phyloP scores from a whole-genome alignment of 2,888 invertebrate genomes.

The Arenicola marina region DNA sequence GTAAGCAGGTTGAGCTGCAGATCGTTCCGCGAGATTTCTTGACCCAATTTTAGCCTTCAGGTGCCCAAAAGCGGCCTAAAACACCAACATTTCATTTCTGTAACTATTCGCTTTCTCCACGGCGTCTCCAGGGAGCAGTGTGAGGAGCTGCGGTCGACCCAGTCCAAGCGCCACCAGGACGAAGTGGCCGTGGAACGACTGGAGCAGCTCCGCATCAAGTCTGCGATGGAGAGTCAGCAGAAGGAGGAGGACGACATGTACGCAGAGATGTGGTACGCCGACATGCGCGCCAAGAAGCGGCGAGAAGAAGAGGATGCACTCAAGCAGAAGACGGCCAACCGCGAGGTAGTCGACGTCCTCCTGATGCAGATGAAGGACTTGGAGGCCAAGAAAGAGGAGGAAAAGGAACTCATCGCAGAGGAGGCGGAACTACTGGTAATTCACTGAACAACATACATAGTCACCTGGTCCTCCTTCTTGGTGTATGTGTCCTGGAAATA shows the following conservation, averaged over 20 bases:
- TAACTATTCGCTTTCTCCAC: too few species aligned
- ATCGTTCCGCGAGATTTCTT: too few species aligned
- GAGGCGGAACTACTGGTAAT: conserved; percentile 55
- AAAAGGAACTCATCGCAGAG: conserved; percentile 50
- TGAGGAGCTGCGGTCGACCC: conserved; percentile 56
- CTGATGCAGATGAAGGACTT: conserved; percentile 58
- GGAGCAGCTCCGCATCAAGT: conserved; percentile 38
- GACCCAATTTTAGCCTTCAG: too few species aligned
- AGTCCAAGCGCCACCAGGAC: conserved; percentile 56
- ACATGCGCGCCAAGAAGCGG: conserved; percentile 54
- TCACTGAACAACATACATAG: too few species aligned
- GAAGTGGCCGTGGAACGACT: conserved; percentile 55
- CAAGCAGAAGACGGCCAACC: conserved; percentile 48
- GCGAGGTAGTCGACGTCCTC: conserved; percentile 48
- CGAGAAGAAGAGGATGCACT: conserved; percentile 55
- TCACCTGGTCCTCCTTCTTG: too few species aligned
- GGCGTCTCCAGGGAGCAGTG: conserved; percentile 56
- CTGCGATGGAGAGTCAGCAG: conserved; percentile 8
- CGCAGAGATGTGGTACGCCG: conserved; percentile 57
- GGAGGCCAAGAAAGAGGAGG: conserved; percentile 52
- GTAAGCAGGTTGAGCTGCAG: too few species aligned
- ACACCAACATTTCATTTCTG: too few species aligned
- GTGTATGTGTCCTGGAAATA: too few species aligned
- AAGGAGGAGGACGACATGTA: conserved; percentile 53
- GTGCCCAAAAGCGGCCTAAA: too few species aligned